phyloP scores from a whole-genome alignment of 1,140 invertebrate genomes.

The Drosophila sp. region DNA sequence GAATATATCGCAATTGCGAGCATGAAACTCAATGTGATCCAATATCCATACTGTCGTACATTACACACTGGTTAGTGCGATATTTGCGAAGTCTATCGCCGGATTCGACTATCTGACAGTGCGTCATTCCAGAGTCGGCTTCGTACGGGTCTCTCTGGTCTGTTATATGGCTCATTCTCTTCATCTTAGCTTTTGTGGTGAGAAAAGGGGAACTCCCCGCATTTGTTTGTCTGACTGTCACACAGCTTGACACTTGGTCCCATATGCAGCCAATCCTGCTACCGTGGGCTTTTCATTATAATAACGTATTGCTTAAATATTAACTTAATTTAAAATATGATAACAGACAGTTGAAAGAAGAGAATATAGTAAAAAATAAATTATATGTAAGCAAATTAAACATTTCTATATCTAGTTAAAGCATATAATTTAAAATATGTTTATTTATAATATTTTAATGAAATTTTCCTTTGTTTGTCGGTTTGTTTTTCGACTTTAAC shows the following conservation, averaged over 20 bases:
- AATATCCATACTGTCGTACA: constrained; percentile 6
- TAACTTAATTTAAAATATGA: too few species aligned
- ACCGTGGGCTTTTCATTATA: not conserved
- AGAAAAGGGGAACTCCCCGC: not conserved
- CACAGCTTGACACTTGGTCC: not conserved
- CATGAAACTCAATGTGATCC: constrained; percentile 23
- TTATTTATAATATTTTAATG: too few species aligned
- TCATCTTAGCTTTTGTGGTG: constrained; percentile 2
- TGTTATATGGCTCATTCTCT: constrained; percentile 9
- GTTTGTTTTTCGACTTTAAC: too few species aligned
- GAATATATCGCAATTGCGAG: constrained; percentile 9
- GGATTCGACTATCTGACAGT: constrained; percentile 28
- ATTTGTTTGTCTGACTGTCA: constrained; percentile 9
- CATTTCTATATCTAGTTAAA: too few species aligned
- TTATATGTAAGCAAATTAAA: too few species aligned
- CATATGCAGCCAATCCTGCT: not conserved
- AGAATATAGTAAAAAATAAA: too few species aligned
- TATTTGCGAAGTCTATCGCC: constrained; percentile 8
- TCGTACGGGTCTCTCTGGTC: constrained; percentile 4
- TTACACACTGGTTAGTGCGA: not conserved
- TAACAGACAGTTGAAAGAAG: too few species aligned
- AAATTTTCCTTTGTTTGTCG: too few species aligned
- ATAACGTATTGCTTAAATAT: too few species aligned
- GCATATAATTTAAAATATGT: too few species aligned
- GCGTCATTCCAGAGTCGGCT: constrained; percentile 18